Base-by-base conservation (phyloP, 2,888 invertebrate genomes). In the Augiades crinisus region DNA sequence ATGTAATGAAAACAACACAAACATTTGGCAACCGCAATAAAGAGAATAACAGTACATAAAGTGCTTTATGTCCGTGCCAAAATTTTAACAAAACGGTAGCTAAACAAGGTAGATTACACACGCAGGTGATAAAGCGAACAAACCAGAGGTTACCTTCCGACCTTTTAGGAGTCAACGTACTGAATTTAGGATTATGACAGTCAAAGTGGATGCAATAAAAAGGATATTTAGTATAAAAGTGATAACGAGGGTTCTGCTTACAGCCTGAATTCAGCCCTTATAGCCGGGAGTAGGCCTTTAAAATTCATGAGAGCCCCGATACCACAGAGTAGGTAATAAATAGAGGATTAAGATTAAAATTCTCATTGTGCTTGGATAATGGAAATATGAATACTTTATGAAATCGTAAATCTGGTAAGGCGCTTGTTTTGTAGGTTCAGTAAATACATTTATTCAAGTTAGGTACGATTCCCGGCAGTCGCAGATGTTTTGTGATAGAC, bases 81-180 rank as follows among this genome's bases (percentile, higher is more conserved):
- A n/a, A n/a, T n/a, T n/a, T n/a, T n/a, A n/a, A n/a, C n/a, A n/a
- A n/a, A n/a, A n/a, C n/a, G n/a, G n/a, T n/a, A n/a, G n/a, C n/a
- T n/a, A n/a, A n/a, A n/a, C n/a, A n/a, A n/a, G n/a, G n/a, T n/a
- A n/a, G n/a, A n/a, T n/a, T n/a, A n/a, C n/a, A n/a, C n/a, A 27
- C 10, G 10, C 27, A 27, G 27, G 27, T 27, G 10, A 27, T 27
- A 27, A 27, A 27, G n/a, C 5, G 5, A 19, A 19, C 19, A 19
- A 19, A 19, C 19, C 19, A 19, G 5, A 19, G 5, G 3, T 5
- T 21, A 12, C 16, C 13, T 30, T 19, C 12, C 16, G 38, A 40
- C 38, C 31, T 40, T 49, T 36, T 6, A 6, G 22, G 24, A 33
- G 40, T 49, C 49, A 49, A 49, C 24, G 49, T 6, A 33, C 49